Percentiles rank a stretch among this genome's conserved stretches.
Conservation (phyloP, 2,113 vertebrate species). For the Pelusios castaneus region DNA sequence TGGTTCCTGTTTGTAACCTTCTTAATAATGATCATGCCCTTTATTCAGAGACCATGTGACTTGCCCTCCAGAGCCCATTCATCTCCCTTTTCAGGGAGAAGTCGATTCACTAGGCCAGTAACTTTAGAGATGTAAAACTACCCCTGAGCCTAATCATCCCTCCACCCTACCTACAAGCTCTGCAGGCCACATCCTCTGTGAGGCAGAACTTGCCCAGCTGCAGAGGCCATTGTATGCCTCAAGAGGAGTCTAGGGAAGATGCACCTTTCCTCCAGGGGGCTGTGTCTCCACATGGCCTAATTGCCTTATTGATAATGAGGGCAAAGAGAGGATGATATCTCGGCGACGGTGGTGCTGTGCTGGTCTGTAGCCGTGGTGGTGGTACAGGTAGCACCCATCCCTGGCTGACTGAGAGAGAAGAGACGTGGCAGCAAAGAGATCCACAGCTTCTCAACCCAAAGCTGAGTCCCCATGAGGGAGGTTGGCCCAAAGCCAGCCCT, state of each 20-base stretch:
- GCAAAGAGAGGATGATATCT: neutral
- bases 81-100: neutral
- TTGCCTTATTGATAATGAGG: neutral
- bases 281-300: neutral
- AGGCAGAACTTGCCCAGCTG: neutral
- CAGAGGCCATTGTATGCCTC: neutral
- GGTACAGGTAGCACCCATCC: neutral
- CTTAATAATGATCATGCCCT: neutral
- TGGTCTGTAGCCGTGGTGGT: neutral
- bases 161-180: neutral
- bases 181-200: neutral
- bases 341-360: neutral
- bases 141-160: no score
- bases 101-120: no score
- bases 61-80: rapidly evolving
- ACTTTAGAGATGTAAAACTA: no score
- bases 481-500: neutral
- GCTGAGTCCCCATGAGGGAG: neutral
- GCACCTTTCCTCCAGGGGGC: neutral
- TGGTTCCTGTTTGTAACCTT: neutral
- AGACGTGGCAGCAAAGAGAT: neutral
- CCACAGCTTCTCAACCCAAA: neutral
- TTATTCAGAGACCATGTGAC: neutral
- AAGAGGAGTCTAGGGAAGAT: neutral
- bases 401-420: neutral